Percentiles rank a stretch among this genome's conserved stretches.
These are phyloP conservation scores for Ooceraea biroi DNA, from an alignment of 1,140 invertebrate species.

Conservation along the genomic window DNA sequence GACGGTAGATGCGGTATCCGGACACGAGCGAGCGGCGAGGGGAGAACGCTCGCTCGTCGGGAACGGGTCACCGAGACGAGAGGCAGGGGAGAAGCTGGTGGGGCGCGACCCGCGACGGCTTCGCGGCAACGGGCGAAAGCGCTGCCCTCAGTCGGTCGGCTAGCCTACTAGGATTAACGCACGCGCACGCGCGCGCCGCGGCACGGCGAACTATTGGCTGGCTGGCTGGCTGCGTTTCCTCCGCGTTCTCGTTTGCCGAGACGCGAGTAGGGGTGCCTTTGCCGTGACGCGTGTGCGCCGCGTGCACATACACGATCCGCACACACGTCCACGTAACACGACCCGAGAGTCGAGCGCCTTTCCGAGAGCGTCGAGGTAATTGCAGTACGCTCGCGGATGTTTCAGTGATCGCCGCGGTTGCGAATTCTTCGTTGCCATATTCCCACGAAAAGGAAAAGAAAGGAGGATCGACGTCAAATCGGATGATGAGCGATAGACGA, in stretches of 20 bases:
- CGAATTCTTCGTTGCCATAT: conserved; percentile 24
- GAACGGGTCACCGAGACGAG: conserved; percentile 50
- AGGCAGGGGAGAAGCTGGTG: conserved; percentile 29
- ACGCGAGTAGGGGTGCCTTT: conserved; percentile 46
- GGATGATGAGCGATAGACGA: conserved; percentile 10
- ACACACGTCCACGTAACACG: conserved; percentile 33
- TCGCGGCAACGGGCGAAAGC: conserved; percentile 72
- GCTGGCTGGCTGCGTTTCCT: conserved; percentile 59
- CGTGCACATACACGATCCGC: conserved; percentile 22
- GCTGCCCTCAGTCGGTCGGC: conserved; percentile 79
- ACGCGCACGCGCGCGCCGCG: conserved; percentile 48
- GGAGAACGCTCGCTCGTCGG: conserved; percentile 47
- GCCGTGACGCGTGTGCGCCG: conserved; percentile 46
- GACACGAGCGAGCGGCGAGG: conserved; percentile 24
- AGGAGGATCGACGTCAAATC: conserved; percentile 26
- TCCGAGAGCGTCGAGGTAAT: background rate
- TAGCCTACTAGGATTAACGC: conserved; percentile 73
- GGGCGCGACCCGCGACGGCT: conserved; percentile 38
- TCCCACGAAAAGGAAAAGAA: background rate
- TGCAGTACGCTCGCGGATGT: background rate
- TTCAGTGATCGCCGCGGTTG: background rate
- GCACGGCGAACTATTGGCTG: conserved; percentile 66
- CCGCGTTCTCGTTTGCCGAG: conserved; percentile 78
- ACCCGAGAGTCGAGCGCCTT: background rate
- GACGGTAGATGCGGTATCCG: conserved; percentile 48